Evolutionary conservation across 2,797 vertebrate species (phyloP), one percentile per base, ranked within the genome.

Genomic region (Myripristis murdjan): DNA sequence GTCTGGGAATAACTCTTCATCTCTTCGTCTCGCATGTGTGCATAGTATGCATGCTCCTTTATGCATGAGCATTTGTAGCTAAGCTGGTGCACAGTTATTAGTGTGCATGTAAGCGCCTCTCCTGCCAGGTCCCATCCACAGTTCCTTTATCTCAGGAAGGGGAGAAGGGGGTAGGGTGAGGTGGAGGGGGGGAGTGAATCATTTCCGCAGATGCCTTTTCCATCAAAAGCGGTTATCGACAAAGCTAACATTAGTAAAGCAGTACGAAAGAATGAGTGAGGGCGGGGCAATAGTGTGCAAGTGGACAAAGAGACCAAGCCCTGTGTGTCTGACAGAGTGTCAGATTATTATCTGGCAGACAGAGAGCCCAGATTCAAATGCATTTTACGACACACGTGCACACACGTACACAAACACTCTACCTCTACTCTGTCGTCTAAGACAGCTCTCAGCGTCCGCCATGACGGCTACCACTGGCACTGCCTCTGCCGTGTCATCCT

Each of bases 171-270:
- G n/a, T n/a, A n/a, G n/a, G n/a, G n/a, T n/a, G n/a, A n/a, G n/a
- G n/a, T n/a, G n/a, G n/a, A n/a, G 69, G 73, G 66, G 58, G 70
- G 60, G 16, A 66, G 73, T 56, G 73, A 72, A 80, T 83, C 64
- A 57, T 90, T 89, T 91, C 87, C 67, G 64, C 67, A 41, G 83
- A 85, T 86, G 87, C 80, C 77, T 75, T 76, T 79, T 74, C 87
- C 74, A 86, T 91, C 92, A 87, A 82, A 88, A 79, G 79, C 24
- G 33, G 86, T 93, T 93, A 93, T 91, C 85, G 70, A 84, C 89
- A 83, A 88, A 89, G 77, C 90, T 86, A 93, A 92, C 91, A 92
- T 90, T 88, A 87, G 89, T 82, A 82, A 84, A 92, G 79, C 87
- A 69, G 77, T 72, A 70, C 46, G 63, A 82, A 74, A 65, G 75